phyloP scores from a whole-genome alignment of 2,888 invertebrate species.

The Melanchra persicariae region DNA sequence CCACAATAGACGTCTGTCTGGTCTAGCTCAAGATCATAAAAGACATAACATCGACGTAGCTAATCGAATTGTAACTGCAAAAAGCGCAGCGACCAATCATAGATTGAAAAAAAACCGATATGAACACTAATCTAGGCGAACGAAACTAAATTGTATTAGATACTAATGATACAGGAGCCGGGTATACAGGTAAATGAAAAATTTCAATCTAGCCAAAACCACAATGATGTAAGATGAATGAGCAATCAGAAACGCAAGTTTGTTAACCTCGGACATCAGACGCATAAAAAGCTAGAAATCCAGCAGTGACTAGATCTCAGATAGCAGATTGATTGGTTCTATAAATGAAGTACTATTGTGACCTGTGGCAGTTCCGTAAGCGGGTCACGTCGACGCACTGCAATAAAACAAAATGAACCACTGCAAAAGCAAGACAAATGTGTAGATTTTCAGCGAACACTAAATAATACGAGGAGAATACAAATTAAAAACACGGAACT shows the following conservation, averaged over 20 bases:
- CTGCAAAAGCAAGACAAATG: constrained; percentile 75
- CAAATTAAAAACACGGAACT: constrained; percentile 74
- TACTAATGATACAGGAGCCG: constrained; percentile 78
- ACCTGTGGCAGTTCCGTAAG: constrained; percentile 81
- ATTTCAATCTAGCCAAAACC: constrained; percentile 80
- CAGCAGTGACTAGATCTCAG: constrained; percentile 87
- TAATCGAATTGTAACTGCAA: constrained; percentile 68
- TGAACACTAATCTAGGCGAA: constrained; percentile 70
- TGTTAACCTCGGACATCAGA: constrained; percentile 87
- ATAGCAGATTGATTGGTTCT: constrained; percentile 89
- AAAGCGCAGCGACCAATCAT: constrained; percentile 65
- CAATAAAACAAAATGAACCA: constrained; percentile 82
- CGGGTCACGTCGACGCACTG: constrained; percentile 81
- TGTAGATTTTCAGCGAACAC: constrained; percentile 75
- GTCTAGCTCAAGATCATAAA: constrained; percentile 76
- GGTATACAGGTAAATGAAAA: constrained; percentile 80
- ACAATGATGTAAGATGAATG: constrained; percentile 90
- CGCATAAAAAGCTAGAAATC: constrained; percentile 89
- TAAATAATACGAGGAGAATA: constrained; percentile 74
- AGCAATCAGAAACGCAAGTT: constrained; percentile 88
- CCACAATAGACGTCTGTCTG: constrained; percentile 69
- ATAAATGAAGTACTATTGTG: constrained; percentile 86
- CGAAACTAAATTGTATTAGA: constrained; percentile 73
- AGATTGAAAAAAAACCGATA: constrained; percentile 63
- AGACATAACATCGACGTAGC: constrained; percentile 64